phyloP scores from a whole-genome alignment of 1,140 invertebrate genomes.

The Sarcophaga bullata region DNA sequence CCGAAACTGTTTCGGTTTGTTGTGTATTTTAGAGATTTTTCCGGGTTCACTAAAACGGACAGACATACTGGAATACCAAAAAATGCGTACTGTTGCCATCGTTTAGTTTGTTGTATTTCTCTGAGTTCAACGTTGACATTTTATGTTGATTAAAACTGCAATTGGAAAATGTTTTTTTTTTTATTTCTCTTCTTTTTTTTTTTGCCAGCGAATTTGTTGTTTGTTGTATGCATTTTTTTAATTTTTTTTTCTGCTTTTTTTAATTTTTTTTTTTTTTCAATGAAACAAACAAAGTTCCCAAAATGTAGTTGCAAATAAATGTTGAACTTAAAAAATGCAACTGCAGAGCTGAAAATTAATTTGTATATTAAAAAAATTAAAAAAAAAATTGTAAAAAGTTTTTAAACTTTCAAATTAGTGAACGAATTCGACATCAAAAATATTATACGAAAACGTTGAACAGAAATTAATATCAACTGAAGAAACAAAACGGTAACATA shows the following conservation, averaged over 20 bases:
- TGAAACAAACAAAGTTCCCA: neutral
- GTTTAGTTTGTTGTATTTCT: neutral
- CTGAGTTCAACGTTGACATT: slow-evolving; percentile 28
- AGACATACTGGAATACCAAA: neutral
- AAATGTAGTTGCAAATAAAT: neutral
- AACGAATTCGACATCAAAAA: no score
- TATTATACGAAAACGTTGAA: no score
- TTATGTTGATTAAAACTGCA: slow-evolving; percentile 39
- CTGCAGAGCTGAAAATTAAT: no score
- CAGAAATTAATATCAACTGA: no score
- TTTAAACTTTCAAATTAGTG: no score
- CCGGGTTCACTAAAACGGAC: neutral
- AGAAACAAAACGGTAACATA: no score
- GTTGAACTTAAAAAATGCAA: neutral
- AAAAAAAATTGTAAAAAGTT: no score
- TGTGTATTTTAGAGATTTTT: neutral
- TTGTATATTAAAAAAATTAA: no score
- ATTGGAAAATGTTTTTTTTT: slow-evolving; percentile 12
- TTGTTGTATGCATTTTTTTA: neutral
- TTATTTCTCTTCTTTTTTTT: neutral
- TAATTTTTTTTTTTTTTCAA: neutral
- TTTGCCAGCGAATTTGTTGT: neutral
- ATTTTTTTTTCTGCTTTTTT: neutral
- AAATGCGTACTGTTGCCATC: neutral
- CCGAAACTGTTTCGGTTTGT: slow-evolving; percentile 11